Evolutionary conservation across 2,797 vertebrate genomes (phyloP), one percentile per base, ranked within the genome.

Genomic region (Epinephelus awoara): DNA sequence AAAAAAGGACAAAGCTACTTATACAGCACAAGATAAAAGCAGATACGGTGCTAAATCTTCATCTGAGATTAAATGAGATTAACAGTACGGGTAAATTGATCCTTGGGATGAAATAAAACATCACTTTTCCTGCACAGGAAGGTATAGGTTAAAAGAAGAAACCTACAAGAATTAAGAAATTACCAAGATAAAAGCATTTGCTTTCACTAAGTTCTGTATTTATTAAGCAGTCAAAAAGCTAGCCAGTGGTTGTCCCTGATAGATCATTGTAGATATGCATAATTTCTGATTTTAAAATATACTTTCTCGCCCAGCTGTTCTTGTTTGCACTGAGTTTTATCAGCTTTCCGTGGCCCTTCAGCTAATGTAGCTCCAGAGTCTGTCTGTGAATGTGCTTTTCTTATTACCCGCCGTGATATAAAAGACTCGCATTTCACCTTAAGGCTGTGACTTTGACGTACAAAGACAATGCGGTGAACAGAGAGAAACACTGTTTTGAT

Each of bases 321-420:
- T 66, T 52, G 25, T 55, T 47, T 77, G 44, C 42, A 55, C 62
- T 80, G 49, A 65, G 59, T 82, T 80, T 85, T 58, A 51, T 65
- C 38, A 21, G 23, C 10, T 70, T 79, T 47, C 21, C 4, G 52
- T 52, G 52, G 63, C 46, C 42, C 38, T 57, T 63, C 44, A 79
- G 50, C 17, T 63, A 82, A 77, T 54, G 18, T 15, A 77, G 63
- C 61, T 27, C 55, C 67, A 76, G 21, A 54, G 42, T 69, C 47
- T 63, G 29, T 6, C 46, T 57, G 52, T 29, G 59, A 82, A 79
- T 64, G 4, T 68, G 51, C 18, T 72, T 72, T 77, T 73, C 50
- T 74, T 65, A 52, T 75, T 79, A 49, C 64, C 47, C 66, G 76
- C 70, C 49, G 57, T 18, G 46, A 63, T 15, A 77, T 27, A 42